phyloP scores from a whole-genome alignment of 1,140 invertebrate species.

The Drosophila watanabei region DNA sequence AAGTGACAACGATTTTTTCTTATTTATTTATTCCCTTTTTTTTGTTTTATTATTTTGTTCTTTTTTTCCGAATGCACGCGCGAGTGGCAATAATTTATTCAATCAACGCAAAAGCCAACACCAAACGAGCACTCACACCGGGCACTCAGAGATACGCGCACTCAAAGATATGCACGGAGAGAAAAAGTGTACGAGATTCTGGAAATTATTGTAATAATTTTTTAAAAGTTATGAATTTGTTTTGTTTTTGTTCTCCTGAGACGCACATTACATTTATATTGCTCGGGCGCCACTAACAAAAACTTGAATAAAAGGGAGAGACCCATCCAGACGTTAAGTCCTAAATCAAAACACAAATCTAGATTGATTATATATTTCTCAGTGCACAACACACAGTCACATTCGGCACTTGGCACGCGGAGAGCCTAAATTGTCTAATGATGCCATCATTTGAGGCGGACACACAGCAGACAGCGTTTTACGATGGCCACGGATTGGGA shows the following conservation, averaged over 20 bases:
- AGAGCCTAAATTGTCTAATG: conserved; percentile 83
- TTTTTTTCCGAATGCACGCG: conserved; percentile 67
- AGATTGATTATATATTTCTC: neutral
- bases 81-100: conserved; percentile 81
- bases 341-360: neutral
- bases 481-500: conserved; percentile 45
- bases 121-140: conserved; percentile 49
- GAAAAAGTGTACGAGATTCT: neutral
- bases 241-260: neutral
- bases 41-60: conserved; percentile 25
- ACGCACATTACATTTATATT: too few species aligned
- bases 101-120: conserved; percentile 72
- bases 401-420: conserved; percentile 45
- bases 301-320: too few species aligned
- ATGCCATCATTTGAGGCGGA: conserved; percentile 74
- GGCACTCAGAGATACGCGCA: conserved; percentile 37
- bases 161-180: neutral
- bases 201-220: neutral
- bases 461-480: conserved; percentile 42
- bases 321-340: neutral
- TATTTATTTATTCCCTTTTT: conserved; percentile 29
- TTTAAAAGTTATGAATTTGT: neutral
- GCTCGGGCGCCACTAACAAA: too few species aligned
- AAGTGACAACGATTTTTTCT: conserved; percentile 42
- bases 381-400: conserved; percentile 16